Evolutionary conservation across 1,140 invertebrate genomes (phyloP).

Genomic region (Ceratina japonica): DNA sequence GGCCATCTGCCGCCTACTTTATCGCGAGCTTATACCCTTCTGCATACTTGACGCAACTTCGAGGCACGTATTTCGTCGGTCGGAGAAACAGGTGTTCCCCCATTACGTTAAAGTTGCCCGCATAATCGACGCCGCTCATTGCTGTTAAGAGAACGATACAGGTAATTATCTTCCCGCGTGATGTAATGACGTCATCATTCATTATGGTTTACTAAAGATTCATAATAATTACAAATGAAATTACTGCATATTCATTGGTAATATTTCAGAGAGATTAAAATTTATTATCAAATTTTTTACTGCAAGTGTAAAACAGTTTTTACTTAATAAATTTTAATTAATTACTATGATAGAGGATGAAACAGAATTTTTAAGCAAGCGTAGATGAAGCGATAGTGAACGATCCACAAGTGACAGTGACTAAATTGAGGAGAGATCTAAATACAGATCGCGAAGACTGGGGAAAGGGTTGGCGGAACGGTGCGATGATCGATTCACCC

Average conservation of each 20-base stretch:
- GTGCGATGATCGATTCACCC: slow-evolving; percentile 32
- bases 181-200: too few relatives aligned
- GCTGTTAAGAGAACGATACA: neutral
- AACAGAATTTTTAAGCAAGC: neutral
- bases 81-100: slow-evolving; percentile 13
- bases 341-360: neutral
- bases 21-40: slow-evolving; percentile 57
- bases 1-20: slow-evolving; percentile 73
- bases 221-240: neutral
- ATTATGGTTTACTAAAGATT: neutral
- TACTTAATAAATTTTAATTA: neutral
- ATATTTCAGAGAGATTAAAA: too few relatives aligned
- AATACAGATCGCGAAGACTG: slow-evolving; percentile 15
- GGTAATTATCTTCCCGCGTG: neutral
- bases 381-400: neutral
- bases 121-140: neutral
- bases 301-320: neutral
- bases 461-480: slow-evolving; percentile 21
- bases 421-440: slow-evolving; percentile 1
- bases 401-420: neutral
- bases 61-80: slow-evolving; percentile 22
- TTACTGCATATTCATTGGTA: neutral
- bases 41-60: slow-evolving; percentile 54
- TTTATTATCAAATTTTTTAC: neutral
- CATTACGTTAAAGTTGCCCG: neutral